Evolutionary conservation across 1,140 invertebrate genomes (phyloP), one percentile per base, ranked within the genome.

Genomic region (Drosophila lowei): DNA sequence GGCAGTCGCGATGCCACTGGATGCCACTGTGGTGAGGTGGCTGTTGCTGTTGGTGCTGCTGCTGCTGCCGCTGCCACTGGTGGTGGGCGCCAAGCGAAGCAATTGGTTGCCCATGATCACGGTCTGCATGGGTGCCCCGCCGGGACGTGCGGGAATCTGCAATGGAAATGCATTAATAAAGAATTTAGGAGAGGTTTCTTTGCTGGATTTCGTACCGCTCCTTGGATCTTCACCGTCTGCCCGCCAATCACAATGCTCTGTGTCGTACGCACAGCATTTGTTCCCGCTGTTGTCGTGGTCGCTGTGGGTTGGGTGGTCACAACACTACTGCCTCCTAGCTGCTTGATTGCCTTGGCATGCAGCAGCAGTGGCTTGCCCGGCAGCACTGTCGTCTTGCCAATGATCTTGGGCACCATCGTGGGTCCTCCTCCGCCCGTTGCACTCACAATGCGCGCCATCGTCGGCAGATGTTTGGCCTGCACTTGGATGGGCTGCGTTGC

Each of bases 281-380:
- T 41, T 3, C 52, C 23, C 38, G 61, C 42, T 8, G 75, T 63
- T n/a, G 52, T 53, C 0, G 58, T 62, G 2, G 48, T 50, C 6
- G 48, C 49, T 43, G 72, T 43, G 49, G 60, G 30, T 58, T 68
- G 30, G 9, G 34, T 44, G 2, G 53, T 42, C 42, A 58, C 61
- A 2, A 72, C 46, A 72, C 61, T 73, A 18, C 18, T 11, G 4
- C 50, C 30, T n/a, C 77, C 78, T 6, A 86, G 21, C 34, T 86
- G 50, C 8, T 85, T 85, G 0, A 85, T 41, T 0, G 74, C 64
- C 49, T 85, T 85, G 16, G 81, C 83, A 18, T 84, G 66, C n/a
- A 88, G 30, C 9, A 88, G 50, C 30, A 88, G 6, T 6, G 74
- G 94, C 75, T 95, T 95, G 1, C 95, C 94, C 16, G 81, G 74